These are phyloP conservation scores for Ascaphus truei DNA, from an alignment of 2,113 vertebrate genomes.

Conservation along the genomic window DNA sequence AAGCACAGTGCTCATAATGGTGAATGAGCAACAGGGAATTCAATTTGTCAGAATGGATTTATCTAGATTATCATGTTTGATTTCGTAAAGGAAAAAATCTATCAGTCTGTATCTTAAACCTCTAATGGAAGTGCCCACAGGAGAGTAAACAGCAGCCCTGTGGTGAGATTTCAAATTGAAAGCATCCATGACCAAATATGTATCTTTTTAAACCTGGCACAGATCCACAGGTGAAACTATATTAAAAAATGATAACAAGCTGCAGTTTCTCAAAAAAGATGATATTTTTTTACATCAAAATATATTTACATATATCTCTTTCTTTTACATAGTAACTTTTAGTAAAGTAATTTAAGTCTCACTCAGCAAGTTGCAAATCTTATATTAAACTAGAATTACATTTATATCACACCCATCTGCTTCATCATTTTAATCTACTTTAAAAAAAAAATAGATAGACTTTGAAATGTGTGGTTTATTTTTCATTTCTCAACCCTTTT, in stretches of 20 bases:
- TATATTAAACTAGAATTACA: neutral
- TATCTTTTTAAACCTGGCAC: conserved; percentile 34
- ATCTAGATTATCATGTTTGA: conserved; percentile 47
- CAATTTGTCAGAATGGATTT: conserved; percentile 58
- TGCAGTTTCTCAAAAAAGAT: conserved; percentile 44
- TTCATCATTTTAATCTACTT: conserved; percentile 29
- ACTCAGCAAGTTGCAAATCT: conserved; percentile 15
- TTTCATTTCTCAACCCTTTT: conserved; percentile 24
- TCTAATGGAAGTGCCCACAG: conserved; percentile 1
- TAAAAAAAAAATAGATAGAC: conserved; percentile 17
- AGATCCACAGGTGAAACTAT: conserved; percentile 43
- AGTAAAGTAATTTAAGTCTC: conserved; percentile 3
- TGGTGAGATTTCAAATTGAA: conserved; percentile 25
- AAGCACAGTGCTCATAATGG: conserved; percentile 56
- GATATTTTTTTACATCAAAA: conserved; percentile 47
- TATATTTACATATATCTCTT: conserved; percentile 38
- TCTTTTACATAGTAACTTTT: neutral
- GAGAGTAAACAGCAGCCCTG: neutral
- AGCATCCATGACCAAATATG: neutral
- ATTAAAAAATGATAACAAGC: conserved; percentile 38
- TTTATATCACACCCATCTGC: conserved; percentile 26
- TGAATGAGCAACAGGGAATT: conserved; percentile 58
- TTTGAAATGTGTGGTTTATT: conserved; percentile 23
- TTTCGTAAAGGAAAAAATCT: neutral
- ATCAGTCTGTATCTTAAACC: conserved; percentile 1